Percentiles rank a stretch among this genome's conserved stretches.
phyloP scores from a whole-genome alignment of 1,140 invertebrate genomes.

The Gonioctena quinquepunctata region DNA sequence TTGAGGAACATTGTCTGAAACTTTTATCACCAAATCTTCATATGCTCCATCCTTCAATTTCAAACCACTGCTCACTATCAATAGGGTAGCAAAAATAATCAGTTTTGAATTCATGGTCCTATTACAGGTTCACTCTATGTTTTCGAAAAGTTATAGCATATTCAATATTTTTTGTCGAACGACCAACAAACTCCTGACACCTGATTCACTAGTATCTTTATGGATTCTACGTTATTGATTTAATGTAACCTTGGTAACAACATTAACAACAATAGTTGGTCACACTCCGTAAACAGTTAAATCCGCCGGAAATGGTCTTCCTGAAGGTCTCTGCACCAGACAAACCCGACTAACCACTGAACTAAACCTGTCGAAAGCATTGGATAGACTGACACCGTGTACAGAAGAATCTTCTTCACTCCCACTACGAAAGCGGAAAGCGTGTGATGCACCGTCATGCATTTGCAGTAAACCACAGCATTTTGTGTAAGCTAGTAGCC shows the following conservation, averaged over 20 bases:
- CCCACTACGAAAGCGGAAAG: not conserved
- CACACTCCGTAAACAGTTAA: not conserved
- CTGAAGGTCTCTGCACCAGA: not conserved
- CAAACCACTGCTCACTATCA: slow-evolving; percentile 22
- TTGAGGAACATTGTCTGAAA: slow-evolving; percentile 51
- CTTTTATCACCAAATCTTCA: slow-evolving; percentile 51
- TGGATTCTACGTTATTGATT: not conserved
- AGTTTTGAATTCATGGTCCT: not conserved
- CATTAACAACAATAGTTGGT: slow-evolving; percentile 14
- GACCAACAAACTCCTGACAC: not conserved
- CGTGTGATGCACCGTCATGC: slow-evolving; percentile 6
- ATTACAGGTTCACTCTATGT: not conserved
- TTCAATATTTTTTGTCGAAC: not conserved
- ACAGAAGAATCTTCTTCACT: not conserved
- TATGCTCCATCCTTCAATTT: slow-evolving; percentile 52
- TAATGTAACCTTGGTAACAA: slow-evolving; percentile 8
- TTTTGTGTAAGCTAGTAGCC: slow-evolving; percentile 13
- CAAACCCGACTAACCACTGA: not conserved
- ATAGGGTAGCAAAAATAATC: not conserved
- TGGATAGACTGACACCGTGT: not conserved
- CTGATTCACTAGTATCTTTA: not conserved
- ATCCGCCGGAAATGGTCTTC: not conserved
- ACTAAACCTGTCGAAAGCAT: not conserved
- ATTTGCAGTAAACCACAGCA: slow-evolving; percentile 12
- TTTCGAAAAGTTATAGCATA: not conserved